A percentile compares a stretch with the other conserved stretches of the same genome.
These are phyloP conservation scores for Pseudopleuronectes americanus DNA, from an alignment of 2,797 vertebrate genomes.

Conservation along the genomic window DNA sequence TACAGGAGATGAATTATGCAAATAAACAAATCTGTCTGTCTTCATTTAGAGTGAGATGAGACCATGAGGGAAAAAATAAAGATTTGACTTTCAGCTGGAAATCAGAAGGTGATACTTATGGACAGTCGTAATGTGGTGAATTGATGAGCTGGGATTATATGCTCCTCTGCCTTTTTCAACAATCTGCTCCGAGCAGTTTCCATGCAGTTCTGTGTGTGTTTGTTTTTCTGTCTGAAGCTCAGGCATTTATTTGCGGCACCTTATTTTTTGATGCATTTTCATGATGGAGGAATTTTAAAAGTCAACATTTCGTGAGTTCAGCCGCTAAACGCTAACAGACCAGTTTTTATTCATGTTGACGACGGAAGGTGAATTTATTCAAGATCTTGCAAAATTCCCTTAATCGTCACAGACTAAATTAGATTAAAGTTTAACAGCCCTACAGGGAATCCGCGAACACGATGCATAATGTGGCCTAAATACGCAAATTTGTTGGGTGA, in stretches of 20 bases:
- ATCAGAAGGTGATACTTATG: slow-evolving; percentile 21
- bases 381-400: background rate
- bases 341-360: background rate
- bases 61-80: slow-evolving; percentile 12
- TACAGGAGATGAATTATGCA: slow-evolving; percentile 64
- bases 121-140: slow-evolving; percentile 35
- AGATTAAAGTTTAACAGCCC: slow-evolving; percentile 25
- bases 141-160: slow-evolving; percentile 38
- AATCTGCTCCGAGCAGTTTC: slow-evolving; percentile 7
- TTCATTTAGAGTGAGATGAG: slow-evolving; percentile 55
- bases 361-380: slow-evolving; percentile 1
- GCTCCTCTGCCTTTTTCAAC: slow-evolving; percentile 9
- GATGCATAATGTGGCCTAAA: slow-evolving; percentile 27
- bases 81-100: slow-evolving; percentile 46
- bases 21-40: slow-evolving; percentile 56
- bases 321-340: background rate
- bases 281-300: slow-evolving; percentile 4
- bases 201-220: background rate
- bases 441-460: slow-evolving; percentile 8
- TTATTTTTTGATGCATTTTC: background rate
- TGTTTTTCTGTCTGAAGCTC: background rate
- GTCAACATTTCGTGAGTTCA: background rate
- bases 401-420: background rate
- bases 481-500: slow-evolving; percentile 14
- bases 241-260: slow-evolving; percentile 3